A percentile compares a stretch with the other conserved stretches of the same genome.
These are phyloP conservation scores for Sturmia bella DNA, from an alignment of 2,888 invertebrate genomes.

Conservation along the genomic window DNA sequence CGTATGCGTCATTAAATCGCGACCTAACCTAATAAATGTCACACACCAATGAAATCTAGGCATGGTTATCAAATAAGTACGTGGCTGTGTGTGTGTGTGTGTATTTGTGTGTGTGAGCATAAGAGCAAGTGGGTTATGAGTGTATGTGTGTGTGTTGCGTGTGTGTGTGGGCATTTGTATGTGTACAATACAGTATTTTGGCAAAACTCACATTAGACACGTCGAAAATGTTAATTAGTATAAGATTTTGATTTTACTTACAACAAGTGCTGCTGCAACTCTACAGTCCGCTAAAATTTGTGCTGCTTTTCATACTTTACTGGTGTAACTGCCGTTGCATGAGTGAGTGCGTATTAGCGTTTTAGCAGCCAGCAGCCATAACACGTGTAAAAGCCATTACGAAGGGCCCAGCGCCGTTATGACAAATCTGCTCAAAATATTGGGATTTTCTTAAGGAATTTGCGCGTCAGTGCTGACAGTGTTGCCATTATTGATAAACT, in stretches of 20 bases:
- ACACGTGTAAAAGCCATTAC: too few species aligned
- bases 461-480: conserved; percentile 7
- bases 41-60: conserved; percentile 60
- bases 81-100: conserved; percentile 4
- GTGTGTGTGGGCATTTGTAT: background rate
- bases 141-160: too few species aligned
- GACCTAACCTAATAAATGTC: conserved; percentile 69
- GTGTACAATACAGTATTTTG: conserved; percentile 56
- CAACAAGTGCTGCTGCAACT: conserved; percentile 22
- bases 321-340: background rate
- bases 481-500: too few species aligned
- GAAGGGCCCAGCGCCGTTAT: conserved; percentile 12
- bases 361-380: too few species aligned
- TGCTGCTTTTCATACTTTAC: background rate
- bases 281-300: conserved; percentile 32
- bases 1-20: conserved; percentile 65
- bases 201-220: conserved; percentile 67
- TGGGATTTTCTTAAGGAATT: conserved; percentile 60
- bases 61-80: conserved; percentile 39
- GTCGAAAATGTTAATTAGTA: conserved; percentile 69
- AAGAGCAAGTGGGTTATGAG: too few species aligned
- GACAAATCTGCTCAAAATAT: conserved; percentile 57
- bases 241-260: conserved; percentile 65
- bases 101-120: conserved; percentile 2
- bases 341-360: background rate